Percentiles rank a stretch among this genome's conserved stretches.
Conservation (phyloP, 2,113 vertebrate genomes). For the Amazona vittata region DNA sequence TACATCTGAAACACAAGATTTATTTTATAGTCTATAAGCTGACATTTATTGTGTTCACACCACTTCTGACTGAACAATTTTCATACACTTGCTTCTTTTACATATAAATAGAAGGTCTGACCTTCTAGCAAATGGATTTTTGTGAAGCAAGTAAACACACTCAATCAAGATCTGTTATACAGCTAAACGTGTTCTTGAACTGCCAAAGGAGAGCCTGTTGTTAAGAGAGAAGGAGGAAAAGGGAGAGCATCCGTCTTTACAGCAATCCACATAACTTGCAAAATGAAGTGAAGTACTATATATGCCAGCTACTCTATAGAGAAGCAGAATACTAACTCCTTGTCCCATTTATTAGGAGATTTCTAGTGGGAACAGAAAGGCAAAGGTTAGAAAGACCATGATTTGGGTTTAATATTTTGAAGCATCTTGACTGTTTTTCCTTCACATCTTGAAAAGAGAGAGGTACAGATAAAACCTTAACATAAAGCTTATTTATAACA, state of each 20-base stretch:
- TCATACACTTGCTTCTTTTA: constrained; percentile 59
- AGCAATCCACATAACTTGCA: neutral
- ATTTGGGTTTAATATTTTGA: neutral
- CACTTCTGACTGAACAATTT: constrained; percentile 47
- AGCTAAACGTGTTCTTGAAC: constrained; percentile 35
- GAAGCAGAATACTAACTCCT: neutral
- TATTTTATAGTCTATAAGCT: constrained; percentile 48
- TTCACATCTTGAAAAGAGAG: neutral
- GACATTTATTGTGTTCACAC: constrained; percentile 18
- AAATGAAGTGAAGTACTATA: neutral
- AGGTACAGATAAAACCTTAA: neutral
- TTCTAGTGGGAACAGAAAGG: neutral
- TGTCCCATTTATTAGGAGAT: neutral
- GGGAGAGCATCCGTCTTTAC: neutral
- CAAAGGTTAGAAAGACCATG: neutral
- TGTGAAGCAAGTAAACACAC: constrained; percentile 50
- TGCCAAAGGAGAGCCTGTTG: neutral
- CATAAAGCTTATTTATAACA: neutral
- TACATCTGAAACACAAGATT: constrained; percentile 28
- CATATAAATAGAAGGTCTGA: constrained; percentile 64
- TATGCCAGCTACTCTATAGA: neutral
- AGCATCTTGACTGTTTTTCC: neutral
- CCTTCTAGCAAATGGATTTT: constrained; percentile 59
- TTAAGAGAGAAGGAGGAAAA: neutral
- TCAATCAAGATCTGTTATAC: constrained; percentile 36